Base-by-base conservation (phyloP, 1,140 invertebrate genomes). In the Maconellicoccus hirsutus region DNA sequence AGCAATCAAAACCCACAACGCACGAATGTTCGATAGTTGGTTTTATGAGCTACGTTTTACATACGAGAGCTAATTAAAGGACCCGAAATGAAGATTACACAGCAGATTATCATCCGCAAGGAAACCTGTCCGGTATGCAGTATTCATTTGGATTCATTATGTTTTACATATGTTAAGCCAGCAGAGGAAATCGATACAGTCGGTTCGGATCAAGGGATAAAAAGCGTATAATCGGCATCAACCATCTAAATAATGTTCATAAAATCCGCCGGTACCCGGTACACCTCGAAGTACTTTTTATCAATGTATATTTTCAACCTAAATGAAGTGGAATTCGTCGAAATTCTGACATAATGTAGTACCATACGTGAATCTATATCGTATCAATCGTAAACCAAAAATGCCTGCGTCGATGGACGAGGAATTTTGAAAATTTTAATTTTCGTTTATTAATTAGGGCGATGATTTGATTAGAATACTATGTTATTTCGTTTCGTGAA, bases 61-160 rank as follows among this genome's bases (percentile, higher is more conserved):
- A 38, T 6, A 6, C 42, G 6, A 52, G 42, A 52, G 42, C 42
- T 52, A 52, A 52, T 52, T 52, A 52, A 52, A 52, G 42, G 42
- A 52, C 42, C 42, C n/a, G 42, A 52, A 52, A 52, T 52, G 42
- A 52, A 52, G 42, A 52, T 52, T 52, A 52, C 42, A 19, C 42
- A 52, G 42, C 42, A 52, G 42, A 52, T 52, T 52, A 52, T 16
- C 42, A 52, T 52, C 42, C n/a, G 42, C 42, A 16, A 52, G 16
- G 6, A 16, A 52, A 52, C 42, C 42, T 19, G 42, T 52, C 42
- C 42, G 42, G 42, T 52, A 52, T 52, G 42, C 42, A 19, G 42
- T 52, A 52, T 52, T 52, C 42, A 52, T 52, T 52, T 52, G n/a
- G 42, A 52, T 52, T 52, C 42, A 52, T 52, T 52, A 52, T 52